Conservation (phyloP, 2,113 vertebrate species). For the Lepus timidus region DNA sequence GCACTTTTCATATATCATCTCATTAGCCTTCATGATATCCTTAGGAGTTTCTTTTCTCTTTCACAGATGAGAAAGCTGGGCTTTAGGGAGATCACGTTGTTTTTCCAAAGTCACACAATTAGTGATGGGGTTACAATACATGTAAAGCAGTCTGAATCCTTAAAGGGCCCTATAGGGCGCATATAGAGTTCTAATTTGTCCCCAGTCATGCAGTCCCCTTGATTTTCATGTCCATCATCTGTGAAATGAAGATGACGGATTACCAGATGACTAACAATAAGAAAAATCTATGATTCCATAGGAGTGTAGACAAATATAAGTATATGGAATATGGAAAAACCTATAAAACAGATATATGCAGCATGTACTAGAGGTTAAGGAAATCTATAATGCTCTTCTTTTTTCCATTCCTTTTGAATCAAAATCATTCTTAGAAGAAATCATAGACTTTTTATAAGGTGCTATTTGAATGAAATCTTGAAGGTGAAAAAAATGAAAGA, state of each 20-base stretch:
- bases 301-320: not conserved
- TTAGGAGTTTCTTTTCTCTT: constrained; percentile 36
- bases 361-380: not conserved
- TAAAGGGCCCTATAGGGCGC: not conserved
- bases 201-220: not conserved
- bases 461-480: not conserved
- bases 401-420: not conserved
- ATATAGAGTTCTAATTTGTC: not conserved
- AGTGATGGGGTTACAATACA: not conserved
- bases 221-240: not conserved
- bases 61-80: not conserved
- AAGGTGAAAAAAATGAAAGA: not conserved
- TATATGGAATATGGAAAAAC: not conserved
- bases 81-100: not conserved
- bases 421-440: not conserved
- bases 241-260: not conserved
- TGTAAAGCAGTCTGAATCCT: not conserved
- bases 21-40: not conserved
- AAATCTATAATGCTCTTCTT: not conserved
- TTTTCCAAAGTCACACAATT: not conserved
- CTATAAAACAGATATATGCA: not conserved
- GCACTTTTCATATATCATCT: constrained; percentile 12
- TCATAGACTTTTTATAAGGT: not conserved
- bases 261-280: not conserved
- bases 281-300: not conserved